Evolutionary conservation across 2,113 vertebrate genomes (phyloP).

Genomic region (Nothobranchius kuhntae): DNA sequence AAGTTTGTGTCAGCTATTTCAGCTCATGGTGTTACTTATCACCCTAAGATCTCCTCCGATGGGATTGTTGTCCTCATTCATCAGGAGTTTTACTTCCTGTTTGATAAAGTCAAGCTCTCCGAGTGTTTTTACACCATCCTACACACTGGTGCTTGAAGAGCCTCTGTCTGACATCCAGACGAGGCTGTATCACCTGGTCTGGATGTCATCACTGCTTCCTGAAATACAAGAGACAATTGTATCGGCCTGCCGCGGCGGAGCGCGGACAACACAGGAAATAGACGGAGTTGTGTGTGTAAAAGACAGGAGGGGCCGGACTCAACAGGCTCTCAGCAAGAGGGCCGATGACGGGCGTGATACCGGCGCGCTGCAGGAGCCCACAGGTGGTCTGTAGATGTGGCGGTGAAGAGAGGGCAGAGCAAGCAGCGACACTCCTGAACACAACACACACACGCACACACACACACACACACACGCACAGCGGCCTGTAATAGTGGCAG

Average conservation of each 20-base stretch:
- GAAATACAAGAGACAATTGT: conserved; percentile 52
- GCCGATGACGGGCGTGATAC: conserved; percentile 52
- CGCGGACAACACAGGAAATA: conserved; percentile 34
- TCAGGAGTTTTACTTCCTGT: too few relatives aligned
- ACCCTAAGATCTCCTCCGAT: too few relatives aligned
- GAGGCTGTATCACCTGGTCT: conserved; percentile 30
- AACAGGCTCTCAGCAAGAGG: conserved; percentile 49
- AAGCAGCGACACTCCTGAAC: conserved; percentile 32
- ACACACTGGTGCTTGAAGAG: conserved; percentile 25
- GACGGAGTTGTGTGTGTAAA: conserved; percentile 50
- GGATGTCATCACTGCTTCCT: conserved; percentile 42
- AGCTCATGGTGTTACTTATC: too few relatives aligned
- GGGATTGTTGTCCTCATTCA: too few relatives aligned
- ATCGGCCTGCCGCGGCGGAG: conserved; percentile 36
- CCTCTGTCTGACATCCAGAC: conserved; percentile 40
- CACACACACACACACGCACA: conserved; percentile 19
- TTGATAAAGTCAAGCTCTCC: too few relatives aligned
- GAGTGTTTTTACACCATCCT: conserved; percentile 5
- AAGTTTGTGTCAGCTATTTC: too few relatives aligned
- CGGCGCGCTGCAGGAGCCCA: conserved; percentile 32
- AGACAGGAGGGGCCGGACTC: conserved; percentile 43
- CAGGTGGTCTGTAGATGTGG: conserved; percentile 44
- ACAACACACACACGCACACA: conserved; percentile 11
- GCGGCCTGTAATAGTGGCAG: conserved; percentile 43
- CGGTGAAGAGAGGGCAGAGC: conserved; percentile 18